Base-by-base conservation (phyloP, 2,113 vertebrate species). In the Rattus rattus region DNA sequence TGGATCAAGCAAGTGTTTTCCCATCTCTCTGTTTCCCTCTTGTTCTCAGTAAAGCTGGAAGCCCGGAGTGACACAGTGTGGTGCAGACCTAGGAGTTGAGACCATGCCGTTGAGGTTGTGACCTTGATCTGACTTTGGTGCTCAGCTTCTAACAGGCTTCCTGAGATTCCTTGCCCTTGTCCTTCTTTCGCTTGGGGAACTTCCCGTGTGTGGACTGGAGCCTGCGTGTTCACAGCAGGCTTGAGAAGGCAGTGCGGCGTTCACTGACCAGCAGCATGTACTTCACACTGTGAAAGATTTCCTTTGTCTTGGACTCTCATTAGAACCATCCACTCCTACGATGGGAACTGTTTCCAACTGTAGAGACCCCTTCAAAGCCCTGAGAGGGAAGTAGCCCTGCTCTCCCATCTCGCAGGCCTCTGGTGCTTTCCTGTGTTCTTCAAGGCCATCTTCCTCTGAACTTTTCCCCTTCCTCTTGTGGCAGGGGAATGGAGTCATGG, bases 61-160 rank as follows among this genome's bases (percentile, higher is more conserved):
- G 43, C 30, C 43, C 52, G 26, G 80, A 22, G 7, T 16, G 22
- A 6, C 11, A 43, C 6, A 70, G 47, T 9, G 36, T 3, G 4
- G 36, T 26, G 1, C 2, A 10, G 33, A 43, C 20, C 0, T 4
- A 24, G 4, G 22, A 30, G 33, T 30, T 12, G 20, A 16, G 16
- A 43, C 2, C 0, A 5, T 26, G n/a, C 30, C 24, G 0, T 11
- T 6, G 3, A 0, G 19, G 26, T 0, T 1, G 52, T 30, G 0
- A 36, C 11, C 54, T 4, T 30, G 56, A 1, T 12, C 26, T 47
- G n/a, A 9, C 26, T 30, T 11, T 20, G 49, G 47, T 33, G 19
- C 20, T 4, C 22, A 43, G 43, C 20, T 20, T 12, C 19, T 2
- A 7, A 14, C 12, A 43, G 30, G 49, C 17, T 88, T 72, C 20